Percentiles rank a stretch among this genome's conserved stretches.
Evolutionary conservation across 2,113 vertebrate genomes (phyloP).

Genomic region (Dromas ardeola): DNA sequence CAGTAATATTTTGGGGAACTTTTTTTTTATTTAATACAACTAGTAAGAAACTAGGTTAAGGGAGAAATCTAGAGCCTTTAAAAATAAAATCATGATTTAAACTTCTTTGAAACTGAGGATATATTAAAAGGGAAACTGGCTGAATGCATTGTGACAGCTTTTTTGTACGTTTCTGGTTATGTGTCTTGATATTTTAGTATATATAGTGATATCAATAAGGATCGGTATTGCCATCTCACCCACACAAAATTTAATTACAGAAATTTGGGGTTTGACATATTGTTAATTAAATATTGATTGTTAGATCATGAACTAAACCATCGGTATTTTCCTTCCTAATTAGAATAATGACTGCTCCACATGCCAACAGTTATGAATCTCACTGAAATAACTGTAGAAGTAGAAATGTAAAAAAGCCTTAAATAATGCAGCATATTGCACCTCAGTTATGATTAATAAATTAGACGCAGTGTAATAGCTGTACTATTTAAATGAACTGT

Average conservation of each 20-base stretch:
- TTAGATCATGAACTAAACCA: constrained; percentile 34
- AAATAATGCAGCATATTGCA: constrained; percentile 54
- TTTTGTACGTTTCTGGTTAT: constrained; percentile 10
- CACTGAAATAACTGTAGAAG: constrained; percentile 35
- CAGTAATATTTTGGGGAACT: background rate
- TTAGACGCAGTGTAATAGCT: constrained; percentile 20
- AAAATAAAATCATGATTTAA: background rate
- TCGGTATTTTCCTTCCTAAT: constrained; percentile 55
- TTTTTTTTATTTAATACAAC: background rate
- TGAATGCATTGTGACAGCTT: background rate
- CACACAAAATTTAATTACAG: constrained; percentile 17
- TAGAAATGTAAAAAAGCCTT: constrained; percentile 31
- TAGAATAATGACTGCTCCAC: constrained; percentile 59
- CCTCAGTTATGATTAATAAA: constrained; percentile 57
- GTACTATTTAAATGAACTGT: background rate
- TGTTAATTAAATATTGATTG: constrained; percentile 80
- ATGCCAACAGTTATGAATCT: constrained; percentile 27
- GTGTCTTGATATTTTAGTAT: background rate
- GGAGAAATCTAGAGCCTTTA: background rate
- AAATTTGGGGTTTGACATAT: constrained; percentile 41
- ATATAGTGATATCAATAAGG: background rate
- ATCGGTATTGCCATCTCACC: background rate
- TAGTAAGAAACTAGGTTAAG: background rate
- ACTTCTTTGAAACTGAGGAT: background rate
- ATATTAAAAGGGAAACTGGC: background rate